Evolutionary conservation across 2,113 vertebrate genomes (phyloP).

Genomic region (Cyprinodon brontotheroides): DNA sequence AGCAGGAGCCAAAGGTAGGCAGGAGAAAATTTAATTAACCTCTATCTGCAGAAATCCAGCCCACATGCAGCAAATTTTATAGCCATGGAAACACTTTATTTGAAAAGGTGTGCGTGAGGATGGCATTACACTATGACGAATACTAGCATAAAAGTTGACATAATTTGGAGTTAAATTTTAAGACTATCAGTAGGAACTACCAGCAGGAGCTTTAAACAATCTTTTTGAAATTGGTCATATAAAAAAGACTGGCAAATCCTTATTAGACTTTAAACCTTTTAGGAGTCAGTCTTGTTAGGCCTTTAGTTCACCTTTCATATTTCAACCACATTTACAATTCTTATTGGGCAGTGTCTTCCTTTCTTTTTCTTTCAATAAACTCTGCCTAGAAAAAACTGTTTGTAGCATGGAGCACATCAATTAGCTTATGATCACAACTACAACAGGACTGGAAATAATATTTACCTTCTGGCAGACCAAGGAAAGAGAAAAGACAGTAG

Average conservation of each 20-base stretch:
- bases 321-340: too few species aligned
- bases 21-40: conserved; percentile 54
- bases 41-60: conserved; percentile 50
- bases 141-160: conserved; percentile 12
- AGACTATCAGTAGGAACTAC: background rate
- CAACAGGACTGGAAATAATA: background rate
- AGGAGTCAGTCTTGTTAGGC: background rate
- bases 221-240: background rate
- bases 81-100: conserved; percentile 56
- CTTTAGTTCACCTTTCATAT: too few species aligned
- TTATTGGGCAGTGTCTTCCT: background rate
- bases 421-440: background rate
- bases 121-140: conserved; percentile 8
- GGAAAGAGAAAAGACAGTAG: background rate
- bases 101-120: conserved; percentile 30
- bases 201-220: background rate
- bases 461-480: background rate
- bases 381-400: background rate
- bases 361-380: background rate
- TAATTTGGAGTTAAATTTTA: conserved; percentile 13
- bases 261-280: too few species aligned
- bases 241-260: background rate
- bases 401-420: background rate
- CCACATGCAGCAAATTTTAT: conserved; percentile 50
- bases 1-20: conserved; percentile 49